phyloP scores from a whole-genome alignment of 2,888 invertebrate genomes.

The Phasia obesa region DNA sequence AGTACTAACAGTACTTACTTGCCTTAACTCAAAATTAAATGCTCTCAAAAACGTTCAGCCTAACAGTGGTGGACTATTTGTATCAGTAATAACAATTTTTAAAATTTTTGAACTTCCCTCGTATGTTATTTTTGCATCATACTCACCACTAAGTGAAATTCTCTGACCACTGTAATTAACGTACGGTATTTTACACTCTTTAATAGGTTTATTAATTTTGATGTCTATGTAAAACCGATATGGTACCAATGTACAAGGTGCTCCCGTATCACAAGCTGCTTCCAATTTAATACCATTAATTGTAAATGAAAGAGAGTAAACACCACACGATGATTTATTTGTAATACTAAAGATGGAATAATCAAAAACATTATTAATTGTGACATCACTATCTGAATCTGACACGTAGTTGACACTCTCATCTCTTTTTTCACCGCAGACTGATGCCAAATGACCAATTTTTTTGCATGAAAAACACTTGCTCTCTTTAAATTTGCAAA shows the following conservation, averaged over 20 bases:
- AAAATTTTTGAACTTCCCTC: conserved; percentile 25
- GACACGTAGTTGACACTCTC: too few relatives aligned
- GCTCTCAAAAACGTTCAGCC: too few relatives aligned
- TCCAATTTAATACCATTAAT: conserved; percentile 17
- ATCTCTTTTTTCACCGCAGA: not conserved
- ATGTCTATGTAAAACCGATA: not conserved
- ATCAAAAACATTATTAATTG: not conserved
- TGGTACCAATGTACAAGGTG: conserved; percentile 23
- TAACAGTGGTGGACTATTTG: too few relatives aligned
- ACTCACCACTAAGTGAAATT: conserved; percentile 41
- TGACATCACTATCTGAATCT: too few relatives aligned
- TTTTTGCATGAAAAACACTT: not conserved
- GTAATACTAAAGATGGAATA: conserved; percentile 46
- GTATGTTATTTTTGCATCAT: not conserved
- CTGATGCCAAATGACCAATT: not conserved
- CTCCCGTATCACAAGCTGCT: conserved; percentile 15
- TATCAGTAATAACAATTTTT: too few relatives aligned
- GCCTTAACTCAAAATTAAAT: too few relatives aligned
- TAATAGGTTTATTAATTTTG: conserved; percentile 9
- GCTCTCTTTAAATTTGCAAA: not conserved
- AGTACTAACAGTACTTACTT: too few relatives aligned
- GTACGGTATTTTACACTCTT: conserved; percentile 28
- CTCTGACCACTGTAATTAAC: conserved; percentile 41
- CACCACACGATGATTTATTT: conserved; percentile 28
- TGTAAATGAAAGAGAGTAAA: conserved; percentile 23